Percentiles rank a stretch among this genome's conserved stretches.
Conservation (phyloP, 2,113 vertebrate species). For the Tragelaphus buxtoni region DNA sequence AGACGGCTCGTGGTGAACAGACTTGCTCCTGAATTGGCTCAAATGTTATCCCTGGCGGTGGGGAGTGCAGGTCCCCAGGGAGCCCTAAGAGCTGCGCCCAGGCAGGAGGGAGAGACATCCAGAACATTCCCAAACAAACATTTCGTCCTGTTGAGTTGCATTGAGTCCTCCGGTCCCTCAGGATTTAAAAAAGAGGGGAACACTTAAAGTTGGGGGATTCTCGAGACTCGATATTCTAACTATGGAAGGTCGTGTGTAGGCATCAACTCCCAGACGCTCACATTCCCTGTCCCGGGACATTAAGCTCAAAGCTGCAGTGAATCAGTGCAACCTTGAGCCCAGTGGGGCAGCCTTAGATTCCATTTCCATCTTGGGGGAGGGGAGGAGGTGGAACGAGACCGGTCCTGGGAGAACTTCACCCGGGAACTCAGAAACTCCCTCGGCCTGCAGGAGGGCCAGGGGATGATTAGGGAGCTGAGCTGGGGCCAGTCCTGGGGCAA, state of each 20-base stretch:
- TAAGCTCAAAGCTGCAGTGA: not conserved
- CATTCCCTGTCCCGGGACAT: not conserved
- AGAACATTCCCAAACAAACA: not conserved
- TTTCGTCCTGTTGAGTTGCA: not conserved
- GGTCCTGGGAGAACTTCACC: not conserved
- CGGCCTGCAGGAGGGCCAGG: accelerated
- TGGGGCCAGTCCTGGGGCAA: not conserved
- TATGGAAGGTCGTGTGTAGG: not conserved
- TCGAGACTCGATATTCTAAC: not conserved
- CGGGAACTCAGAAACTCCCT: not conserved
- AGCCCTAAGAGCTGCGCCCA: not conserved
- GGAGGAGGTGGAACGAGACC: not conserved
- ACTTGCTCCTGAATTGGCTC: not conserved
- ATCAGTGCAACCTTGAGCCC: not conserved
- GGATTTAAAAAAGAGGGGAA: not conserved
- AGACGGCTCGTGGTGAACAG: not conserved
- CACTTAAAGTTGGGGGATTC: no score
- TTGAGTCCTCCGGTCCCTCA: not conserved
- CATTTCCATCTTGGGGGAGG: not conserved
- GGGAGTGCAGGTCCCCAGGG: not conserved
- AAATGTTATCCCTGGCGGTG: not conserved
- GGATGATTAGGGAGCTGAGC: not conserved
- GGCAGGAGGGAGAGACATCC: not conserved
- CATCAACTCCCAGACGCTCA: not conserved
- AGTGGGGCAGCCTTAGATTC: not conserved